Percentiles rank a stretch among this genome's conserved stretches.
These are phyloP conservation scores for Aquatica leii DNA, from an alignment of 2,888 invertebrate genomes.

Conservation along the genomic window DNA sequence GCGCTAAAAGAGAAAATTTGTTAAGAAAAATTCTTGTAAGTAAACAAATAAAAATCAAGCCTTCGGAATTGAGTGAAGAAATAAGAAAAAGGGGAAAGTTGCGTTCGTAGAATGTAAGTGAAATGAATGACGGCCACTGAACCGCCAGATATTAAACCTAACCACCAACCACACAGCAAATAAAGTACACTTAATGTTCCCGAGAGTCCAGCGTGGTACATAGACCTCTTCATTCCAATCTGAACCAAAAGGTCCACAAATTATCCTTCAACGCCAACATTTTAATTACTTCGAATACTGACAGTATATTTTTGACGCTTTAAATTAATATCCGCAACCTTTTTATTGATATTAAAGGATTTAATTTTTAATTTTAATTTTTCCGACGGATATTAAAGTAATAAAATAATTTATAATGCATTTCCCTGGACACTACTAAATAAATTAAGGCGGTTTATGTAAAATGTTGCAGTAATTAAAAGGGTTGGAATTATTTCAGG, in stretches of 20 bases:
- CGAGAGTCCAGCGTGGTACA: conserved; percentile 46
- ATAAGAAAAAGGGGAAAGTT: conserved; percentile 26
- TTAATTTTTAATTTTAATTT: too few relatives aligned
- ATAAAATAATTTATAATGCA: conserved; percentile 11
- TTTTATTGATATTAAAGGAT: conserved; percentile 6
- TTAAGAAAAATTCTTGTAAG: too few relatives aligned
- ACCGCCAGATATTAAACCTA: conserved; percentile 60
- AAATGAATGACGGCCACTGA: conserved; percentile 60
- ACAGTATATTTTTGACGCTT: conserved; percentile 24
- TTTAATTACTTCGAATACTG: conserved; percentile 32
- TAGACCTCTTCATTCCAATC: conserved; percentile 49
- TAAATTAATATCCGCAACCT: conserved; percentile 13
- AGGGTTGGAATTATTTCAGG: background rate
- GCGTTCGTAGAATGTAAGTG: conserved; percentile 50
- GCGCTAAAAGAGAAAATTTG: too few relatives aligned
- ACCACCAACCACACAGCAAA: conserved; percentile 58
- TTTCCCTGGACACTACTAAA: conserved; percentile 3
- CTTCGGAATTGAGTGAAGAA: too few relatives aligned
- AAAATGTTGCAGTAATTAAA: background rate
- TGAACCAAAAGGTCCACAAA: conserved; percentile 42
- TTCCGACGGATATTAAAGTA: background rate
- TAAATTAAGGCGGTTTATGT: conserved; percentile 7
- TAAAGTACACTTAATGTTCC: conserved; percentile 59
- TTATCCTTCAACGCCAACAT: conserved; percentile 35
- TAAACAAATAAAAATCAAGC: conserved; percentile 7